Conservation (phyloP, 2,113 vertebrate species). For the Lepisosteus oculatus region DNA sequence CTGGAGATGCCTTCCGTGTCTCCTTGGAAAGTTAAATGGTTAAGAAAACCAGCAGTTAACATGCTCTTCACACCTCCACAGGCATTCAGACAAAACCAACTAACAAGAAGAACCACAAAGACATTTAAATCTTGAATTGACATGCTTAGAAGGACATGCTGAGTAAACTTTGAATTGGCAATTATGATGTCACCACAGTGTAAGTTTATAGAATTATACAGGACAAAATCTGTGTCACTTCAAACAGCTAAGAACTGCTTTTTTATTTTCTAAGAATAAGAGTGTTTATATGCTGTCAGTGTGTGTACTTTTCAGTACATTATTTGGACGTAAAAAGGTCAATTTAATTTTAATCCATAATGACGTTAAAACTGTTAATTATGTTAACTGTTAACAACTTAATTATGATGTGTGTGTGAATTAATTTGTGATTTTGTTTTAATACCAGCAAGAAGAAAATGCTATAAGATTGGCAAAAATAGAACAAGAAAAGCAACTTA, state of each 20-base stretch:
- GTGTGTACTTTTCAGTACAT: no score
- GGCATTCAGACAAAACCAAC: constrained; percentile 61
- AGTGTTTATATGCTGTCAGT: no score
- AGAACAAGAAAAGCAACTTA: background rate
- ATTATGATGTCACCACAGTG: constrained; percentile 39
- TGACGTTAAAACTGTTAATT: no score
- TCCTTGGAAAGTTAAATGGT: constrained; percentile 50
- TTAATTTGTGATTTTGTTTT: no score
- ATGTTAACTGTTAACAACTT: no score
- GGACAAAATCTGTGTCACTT: constrained; percentile 24
- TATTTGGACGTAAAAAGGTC: no score
- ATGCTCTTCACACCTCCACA: constrained; percentile 63
- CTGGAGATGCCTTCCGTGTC: constrained; percentile 10
- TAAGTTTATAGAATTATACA: constrained; percentile 38
- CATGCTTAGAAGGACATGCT: constrained; percentile 29
- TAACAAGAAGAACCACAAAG: constrained; percentile 43
- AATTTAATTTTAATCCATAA: no score
- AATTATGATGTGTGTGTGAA: no score
- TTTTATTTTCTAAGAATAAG: no score
- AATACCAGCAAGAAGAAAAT: background rate
- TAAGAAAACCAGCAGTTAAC: constrained; percentile 52
- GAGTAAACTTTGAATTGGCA: constrained; percentile 28
- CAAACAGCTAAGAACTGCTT: no score
- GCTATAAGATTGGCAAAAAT: background rate
- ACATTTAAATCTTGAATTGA: constrained; percentile 33